Base-by-base conservation (phyloP, 2,888 invertebrate genomes). In the Calliphora vomitoria region DNA sequence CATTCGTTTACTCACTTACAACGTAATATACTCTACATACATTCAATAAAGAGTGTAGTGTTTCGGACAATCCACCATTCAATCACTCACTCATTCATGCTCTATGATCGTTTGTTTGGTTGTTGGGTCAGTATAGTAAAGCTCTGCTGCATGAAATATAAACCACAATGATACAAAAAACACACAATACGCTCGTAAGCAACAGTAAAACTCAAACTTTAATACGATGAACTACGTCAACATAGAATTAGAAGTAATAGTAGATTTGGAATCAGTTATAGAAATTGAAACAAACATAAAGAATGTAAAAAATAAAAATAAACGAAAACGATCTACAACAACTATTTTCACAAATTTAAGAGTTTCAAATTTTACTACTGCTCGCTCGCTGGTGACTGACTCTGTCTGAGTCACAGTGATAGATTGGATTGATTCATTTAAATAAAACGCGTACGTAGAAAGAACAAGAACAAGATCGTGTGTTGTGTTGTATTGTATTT, bases 191-290 rank as follows among this genome's bases (percentile, higher is more conserved):
- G 4, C 58, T 75, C 41, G 47, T 44, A 55, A 71, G 64, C 71
- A 79, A 74, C 78, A 85, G 81, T 87, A 55, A 85, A 85, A 84
- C 74, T 79, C 58, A 87, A 85, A 87, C 87, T 78, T 64, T 55
- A 85, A 82, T 31, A 69, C 85, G 71, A 85, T 84, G 58, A 79
- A 85, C 84, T 75, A 41, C 80, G 79, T 62, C 71, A 53, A 64
- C 8, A 20, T 25, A 58, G 47, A 55, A 79, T 31, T 83, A 25
- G 41, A 60, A 62, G 31, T 18, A 25, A n/a, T 11, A 20, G 44
- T n/a, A 78, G 53, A 47, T 44, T 76, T 75, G 55, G 55, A 64
- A 66, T 72, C 62, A 81, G 47, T 25, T 55, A 35, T 38, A 50
- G 47, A 64, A 71, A 84, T 20, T 31, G 55, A 79, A 55, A 76